Base-by-base conservation (phyloP, 23 tunicate genomes). In the Ciona savignyi region DNA sequence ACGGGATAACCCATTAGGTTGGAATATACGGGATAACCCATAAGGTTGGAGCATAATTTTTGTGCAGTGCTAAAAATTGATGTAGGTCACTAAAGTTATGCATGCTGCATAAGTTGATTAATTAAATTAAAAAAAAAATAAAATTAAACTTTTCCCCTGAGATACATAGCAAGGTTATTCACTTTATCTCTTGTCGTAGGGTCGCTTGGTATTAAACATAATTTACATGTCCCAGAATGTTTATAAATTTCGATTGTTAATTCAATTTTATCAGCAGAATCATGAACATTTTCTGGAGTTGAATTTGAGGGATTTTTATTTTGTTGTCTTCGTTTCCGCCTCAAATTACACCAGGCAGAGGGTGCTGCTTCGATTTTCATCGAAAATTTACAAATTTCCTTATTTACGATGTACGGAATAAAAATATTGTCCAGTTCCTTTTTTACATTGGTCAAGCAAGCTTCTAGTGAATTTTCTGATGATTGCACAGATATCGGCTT, bases 321-420 rank as follows among this genome's bases (percentile, higher is more conserved):
- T 42, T 42, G 56, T 15, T 63, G 67, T 63, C 67, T 63, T 9
- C 67, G 26, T 63, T 63, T 63, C 22, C 67, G 26, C 28, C 67
- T 63, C 26, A 4, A 4, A 63, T 63, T 20, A 6, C 26, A 63
- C 67, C 67, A 63, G 22, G 67, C 15, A n/a, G 15, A 4, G 4
- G 67, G 6, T 25, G 15, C 6, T 9, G 67, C 67, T 42, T 42
- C 15, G 9, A 42, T 42, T 6, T 42, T 6, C 15, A 42, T 15
- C 9, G 56, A 6, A 9, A 42, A 15, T 42, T 42, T 42, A 63
- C 67, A 4, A 63, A 22, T 63, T 63, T 63, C 28, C 4, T n/a
- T 63, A 4, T 11, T 63, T 9, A 63, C 67, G 4, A 4, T 63
- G 28, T 63, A 23, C 23, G 6, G 4, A 22, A 25, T 25, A 23